Evolutionary conservation across 2,797 vertebrate species (phyloP).

Genomic region (Gastrophryne carolinensis): DNA sequence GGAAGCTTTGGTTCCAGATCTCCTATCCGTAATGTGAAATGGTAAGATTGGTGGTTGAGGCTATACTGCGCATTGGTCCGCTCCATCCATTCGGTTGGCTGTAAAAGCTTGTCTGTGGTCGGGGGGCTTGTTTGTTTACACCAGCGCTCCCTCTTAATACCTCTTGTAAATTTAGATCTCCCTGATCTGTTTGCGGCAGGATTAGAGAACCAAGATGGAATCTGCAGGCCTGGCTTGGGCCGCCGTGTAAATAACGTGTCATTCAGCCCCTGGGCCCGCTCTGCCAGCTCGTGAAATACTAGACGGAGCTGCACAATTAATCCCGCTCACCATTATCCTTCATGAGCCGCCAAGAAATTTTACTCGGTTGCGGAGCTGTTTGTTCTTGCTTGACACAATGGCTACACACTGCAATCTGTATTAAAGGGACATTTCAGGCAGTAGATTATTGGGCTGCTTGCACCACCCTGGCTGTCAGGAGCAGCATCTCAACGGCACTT

Average conservation of each 20-base stretch:
- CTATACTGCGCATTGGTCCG: no score
- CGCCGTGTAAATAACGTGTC: not conserved
- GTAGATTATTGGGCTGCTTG: no score
- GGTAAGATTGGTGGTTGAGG: no score
- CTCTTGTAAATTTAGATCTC: not conserved
- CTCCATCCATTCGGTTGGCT: no score
- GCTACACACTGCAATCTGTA: no score
- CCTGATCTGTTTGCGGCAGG: not conserved
- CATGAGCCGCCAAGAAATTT: not conserved
- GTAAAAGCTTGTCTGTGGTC: not conserved
- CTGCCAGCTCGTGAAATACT: constrained; percentile 29
- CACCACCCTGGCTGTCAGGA: no score
- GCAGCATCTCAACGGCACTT: no score
- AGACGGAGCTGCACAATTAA: constrained; percentile 21
- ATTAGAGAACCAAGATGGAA: not conserved
- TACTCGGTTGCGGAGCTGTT: not conserved
- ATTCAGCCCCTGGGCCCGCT: not conserved
- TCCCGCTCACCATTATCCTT: not conserved
- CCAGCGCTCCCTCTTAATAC: not conserved
- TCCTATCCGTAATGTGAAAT: no score
- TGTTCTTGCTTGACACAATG: not conserved
- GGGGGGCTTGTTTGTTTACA: not conserved
- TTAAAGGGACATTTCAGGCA: no score
- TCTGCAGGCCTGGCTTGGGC: not conserved
- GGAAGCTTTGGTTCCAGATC: no score